Evolutionary conservation across 2,113 vertebrate genomes (phyloP).

Genomic region (Ifrita kowaldi): DNA sequence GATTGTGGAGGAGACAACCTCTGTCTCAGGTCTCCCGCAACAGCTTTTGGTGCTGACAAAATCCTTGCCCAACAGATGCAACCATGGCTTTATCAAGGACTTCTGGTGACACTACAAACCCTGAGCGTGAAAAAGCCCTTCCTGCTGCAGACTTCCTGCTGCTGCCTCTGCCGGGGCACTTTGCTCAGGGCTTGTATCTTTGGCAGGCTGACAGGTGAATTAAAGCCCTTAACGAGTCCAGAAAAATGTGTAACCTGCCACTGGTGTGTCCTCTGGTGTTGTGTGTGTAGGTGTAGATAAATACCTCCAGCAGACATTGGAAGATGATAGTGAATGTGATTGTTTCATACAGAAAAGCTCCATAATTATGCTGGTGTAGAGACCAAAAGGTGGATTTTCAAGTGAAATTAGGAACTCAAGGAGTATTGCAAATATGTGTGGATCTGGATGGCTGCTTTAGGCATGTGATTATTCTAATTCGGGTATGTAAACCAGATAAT

Average conservation of each 20-base stretch:
- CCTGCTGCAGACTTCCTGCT: conserved; percentile 60
- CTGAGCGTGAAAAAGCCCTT: conserved; percentile 19
- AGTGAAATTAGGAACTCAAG: background rate
- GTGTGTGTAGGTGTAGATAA: background rate
- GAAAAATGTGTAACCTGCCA: background rate
- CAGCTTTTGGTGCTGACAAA: conserved; percentile 11
- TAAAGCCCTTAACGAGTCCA: background rate
- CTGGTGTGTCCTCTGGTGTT: background rate
- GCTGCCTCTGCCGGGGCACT: conserved; percentile 29
- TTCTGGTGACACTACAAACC: conserved; percentile 21
- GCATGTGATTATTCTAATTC: conserved; percentile 21
- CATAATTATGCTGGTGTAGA: background rate
- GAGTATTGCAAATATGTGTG: background rate
- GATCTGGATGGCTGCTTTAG: conserved; percentile 5
- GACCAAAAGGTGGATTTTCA: background rate
- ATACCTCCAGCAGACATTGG: background rate
- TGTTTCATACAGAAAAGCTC: background rate
- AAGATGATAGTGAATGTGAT: background rate
- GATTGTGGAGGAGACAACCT: background rate
- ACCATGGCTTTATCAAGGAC: conserved; percentile 6
- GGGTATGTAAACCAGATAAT: background rate
- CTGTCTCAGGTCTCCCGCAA: background rate
- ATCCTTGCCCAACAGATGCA: conserved; percentile 20
- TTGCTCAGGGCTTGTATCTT: background rate
- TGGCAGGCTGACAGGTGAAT: background rate